Evolutionary conservation across 92 coral and sea anemone species (phyloP), one percentile per base, ranked within the genome.

Genomic region (Bergia puertoricense): DNA sequence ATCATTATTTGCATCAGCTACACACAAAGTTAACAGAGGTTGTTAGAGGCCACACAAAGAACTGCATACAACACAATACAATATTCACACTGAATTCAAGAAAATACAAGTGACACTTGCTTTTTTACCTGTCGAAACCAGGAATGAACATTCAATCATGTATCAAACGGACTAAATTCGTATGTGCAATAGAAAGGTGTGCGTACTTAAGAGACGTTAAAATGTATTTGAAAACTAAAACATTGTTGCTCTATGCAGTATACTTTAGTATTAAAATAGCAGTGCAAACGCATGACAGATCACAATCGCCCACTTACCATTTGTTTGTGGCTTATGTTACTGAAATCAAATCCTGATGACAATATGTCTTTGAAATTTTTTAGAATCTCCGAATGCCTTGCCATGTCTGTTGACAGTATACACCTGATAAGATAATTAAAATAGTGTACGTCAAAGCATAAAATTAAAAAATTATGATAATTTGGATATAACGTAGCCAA

Each of bases 1-100:
- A 95, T 95, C 98, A 95, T 95, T 43, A 95, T 95, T 83, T 95
- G 98, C 98, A 95, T 95, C 65, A 95, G 77, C 98, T 95, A 76
- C 15, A 81, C 41, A 45, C 38, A 77, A 57, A 40, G 39, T 22
- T 74, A 18, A 30, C 7, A 77, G 15, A 43, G 18, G 59, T 3
- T 54, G 2, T 54, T 54, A 10, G 3, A 54, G 18, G 59, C 59
- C 11, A 54, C 10, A 13, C 59, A 54, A 13, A 18, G 18, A 54
- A 54, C 59, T 54, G 3, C 59, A 73, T 38, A 13, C 45, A 73
- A 73, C 9, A 13, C 44, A 73, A 73, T 37, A 13, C 44, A 73
- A 37, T 30, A 30, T 54, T 54, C 3, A 54, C 18, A 13, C 59
- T 54, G 16, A 54, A 54, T 54, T 11, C 14, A 54, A 54, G 59